Conservation (phyloP, 2,888 invertebrate genomes). For the Hemistola chrysoprasaria region DNA sequence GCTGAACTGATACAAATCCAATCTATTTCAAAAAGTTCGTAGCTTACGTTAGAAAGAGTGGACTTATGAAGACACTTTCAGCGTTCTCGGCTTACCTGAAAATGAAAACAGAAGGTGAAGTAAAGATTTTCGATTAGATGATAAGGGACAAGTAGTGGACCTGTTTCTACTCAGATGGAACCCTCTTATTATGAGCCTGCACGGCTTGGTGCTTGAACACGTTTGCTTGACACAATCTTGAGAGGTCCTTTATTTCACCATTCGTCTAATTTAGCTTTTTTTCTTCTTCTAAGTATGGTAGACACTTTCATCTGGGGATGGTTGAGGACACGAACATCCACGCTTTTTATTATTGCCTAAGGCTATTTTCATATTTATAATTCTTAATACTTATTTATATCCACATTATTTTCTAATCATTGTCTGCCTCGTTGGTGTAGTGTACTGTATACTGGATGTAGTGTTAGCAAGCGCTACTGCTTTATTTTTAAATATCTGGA, state of each 20-base stretch:
- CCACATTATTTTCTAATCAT: no score
- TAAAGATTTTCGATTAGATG: constrained; percentile 55
- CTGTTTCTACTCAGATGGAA: constrained; percentile 39
- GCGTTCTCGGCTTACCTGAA: constrained; percentile 13
- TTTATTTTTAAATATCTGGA: no score
- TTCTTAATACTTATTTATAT: no score
- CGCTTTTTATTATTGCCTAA: no score
- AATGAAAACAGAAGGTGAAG: constrained; percentile 32
- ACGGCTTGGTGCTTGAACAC: constrained; percentile 74
- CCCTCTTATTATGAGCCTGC: constrained; percentile 74
- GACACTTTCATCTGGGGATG: no score
- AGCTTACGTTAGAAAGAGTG: constrained; percentile 1
- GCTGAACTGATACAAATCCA: no score
- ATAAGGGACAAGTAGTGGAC: constrained; percentile 49
- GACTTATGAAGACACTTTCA: not conserved
- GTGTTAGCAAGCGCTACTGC: no score
- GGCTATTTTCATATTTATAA: no score
- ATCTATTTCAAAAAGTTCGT: constrained; percentile 1
- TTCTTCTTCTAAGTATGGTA: no score
- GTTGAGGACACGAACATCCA: no score
- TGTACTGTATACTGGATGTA: no score
- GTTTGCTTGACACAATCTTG: constrained; percentile 70
- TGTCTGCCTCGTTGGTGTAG: no score
- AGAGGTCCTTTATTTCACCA: constrained; percentile 57
- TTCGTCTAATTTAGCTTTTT: constrained; percentile 52